Percentiles rank a stretch among this genome's conserved stretches.
Evolutionary conservation across 2,797 vertebrate species (phyloP).

Genomic region (Melanogrammus aeglefinus): DNA sequence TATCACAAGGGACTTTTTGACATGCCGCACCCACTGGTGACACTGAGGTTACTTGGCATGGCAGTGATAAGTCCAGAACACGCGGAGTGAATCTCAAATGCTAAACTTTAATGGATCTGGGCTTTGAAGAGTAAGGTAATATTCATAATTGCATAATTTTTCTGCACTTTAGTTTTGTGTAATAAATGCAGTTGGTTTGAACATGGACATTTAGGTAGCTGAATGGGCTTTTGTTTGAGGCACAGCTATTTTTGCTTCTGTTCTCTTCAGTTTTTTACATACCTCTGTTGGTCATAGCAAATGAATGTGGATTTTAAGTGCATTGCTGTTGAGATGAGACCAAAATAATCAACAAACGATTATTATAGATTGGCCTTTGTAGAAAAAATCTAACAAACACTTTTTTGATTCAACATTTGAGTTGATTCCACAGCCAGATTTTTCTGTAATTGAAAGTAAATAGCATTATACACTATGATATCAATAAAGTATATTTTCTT

Average conservation of each 20-base stretch:
- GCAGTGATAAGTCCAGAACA: conserved; percentile 27
- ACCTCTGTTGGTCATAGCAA: conserved; percentile 4
- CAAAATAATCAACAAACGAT: background rate
- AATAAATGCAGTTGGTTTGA: background rate
- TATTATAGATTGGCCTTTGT: too few species aligned
- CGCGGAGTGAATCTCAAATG: conserved; percentile 17
- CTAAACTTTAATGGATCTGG: background rate
- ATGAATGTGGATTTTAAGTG: background rate
- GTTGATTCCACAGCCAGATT: too few species aligned
- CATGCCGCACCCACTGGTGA: conserved; percentile 46
- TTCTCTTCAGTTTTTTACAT: background rate
- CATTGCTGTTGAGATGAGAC: background rate
- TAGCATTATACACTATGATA: too few species aligned
- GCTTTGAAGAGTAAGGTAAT: background rate
- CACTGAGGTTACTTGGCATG: conserved; percentile 28
- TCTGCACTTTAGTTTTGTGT: background rate
- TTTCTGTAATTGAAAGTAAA: too few species aligned
- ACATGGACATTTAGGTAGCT: background rate
- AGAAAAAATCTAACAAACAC: too few species aligned
- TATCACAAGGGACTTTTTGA: conserved; percentile 13
- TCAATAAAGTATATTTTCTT: too few species aligned
- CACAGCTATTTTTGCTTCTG: background rate
- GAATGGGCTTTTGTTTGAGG: background rate
- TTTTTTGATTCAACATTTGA: too few species aligned
- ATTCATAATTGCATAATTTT: background rate